Percentiles rank a stretch among this genome's conserved stretches.
phyloP scores from a whole-genome alignment of 2,888 invertebrate species.

The Drosophila fulvimacula region DNA sequence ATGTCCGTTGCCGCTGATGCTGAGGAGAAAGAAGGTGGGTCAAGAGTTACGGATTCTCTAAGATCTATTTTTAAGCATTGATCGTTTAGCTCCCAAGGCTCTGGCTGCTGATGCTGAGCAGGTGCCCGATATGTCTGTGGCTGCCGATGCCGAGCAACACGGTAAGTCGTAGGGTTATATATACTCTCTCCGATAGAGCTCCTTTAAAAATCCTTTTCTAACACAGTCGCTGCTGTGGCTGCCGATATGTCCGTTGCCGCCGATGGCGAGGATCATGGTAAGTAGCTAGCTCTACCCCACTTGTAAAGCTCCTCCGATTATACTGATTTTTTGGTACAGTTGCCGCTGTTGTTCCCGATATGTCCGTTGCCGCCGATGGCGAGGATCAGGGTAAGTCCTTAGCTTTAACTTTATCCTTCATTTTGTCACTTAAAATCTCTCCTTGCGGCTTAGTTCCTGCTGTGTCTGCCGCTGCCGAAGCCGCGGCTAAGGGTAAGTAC shows the following conservation, averaged over 20 bases:
- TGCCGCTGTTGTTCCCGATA: neutral
- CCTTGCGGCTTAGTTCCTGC: conserved; percentile 30
- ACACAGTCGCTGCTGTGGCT: neutral
- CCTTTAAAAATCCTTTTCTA: neutral
- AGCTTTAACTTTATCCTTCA: no score
- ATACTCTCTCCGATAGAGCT: no score
- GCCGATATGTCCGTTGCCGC: conserved; percentile 43
- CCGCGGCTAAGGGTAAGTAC: neutral
- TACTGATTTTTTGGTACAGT: neutral
- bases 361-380: neutral
- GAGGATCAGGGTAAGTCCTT: neutral
- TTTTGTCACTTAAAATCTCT: neutral
- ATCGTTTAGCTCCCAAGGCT: conserved; percentile 1
- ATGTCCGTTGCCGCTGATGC: conserved; percentile 56
- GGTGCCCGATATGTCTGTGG: conserved; percentile 48
- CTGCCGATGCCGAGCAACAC: conserved; percentile 24
- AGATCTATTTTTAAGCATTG: neutral
- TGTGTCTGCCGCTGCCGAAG: neutral
- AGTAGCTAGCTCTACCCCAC: neutral
- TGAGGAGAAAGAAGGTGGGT: conserved; percentile 35
- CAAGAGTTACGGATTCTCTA: neutral
- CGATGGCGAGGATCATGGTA: conserved; percentile 23
- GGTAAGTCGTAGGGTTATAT: conserved; percentile 4
- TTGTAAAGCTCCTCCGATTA: neutral
- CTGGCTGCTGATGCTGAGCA: neutral